Conservation (phyloP, 2,888 invertebrate genomes). For the Volucella inanis region DNA sequence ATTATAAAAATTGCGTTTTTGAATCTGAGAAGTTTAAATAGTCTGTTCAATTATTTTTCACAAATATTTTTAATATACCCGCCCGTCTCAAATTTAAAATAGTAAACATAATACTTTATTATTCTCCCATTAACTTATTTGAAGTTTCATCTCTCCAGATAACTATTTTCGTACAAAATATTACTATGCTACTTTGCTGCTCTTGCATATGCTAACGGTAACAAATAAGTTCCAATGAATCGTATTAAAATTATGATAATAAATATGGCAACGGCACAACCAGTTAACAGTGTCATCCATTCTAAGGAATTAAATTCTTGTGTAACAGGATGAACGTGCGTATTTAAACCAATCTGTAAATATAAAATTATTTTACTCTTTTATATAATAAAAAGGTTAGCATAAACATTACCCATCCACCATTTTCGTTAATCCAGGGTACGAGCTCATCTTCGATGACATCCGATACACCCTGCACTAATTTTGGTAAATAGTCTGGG, state of each 20-base stretch:
- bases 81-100: too few relatives aligned
- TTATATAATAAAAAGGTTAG: neutral
- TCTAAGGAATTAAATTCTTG: slow-evolving; percentile 81
- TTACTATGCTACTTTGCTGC: slow-evolving; percentile 12
- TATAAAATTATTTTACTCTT: slow-evolving; percentile 5
- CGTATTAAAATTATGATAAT: slow-evolving; percentile 80
- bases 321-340: slow-evolving; percentile 80
- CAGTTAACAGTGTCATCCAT: slow-evolving; percentile 81
- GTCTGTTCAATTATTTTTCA: too few relatives aligned
- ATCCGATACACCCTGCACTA: slow-evolving; percentile 90
- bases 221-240: slow-evolving; percentile 77
- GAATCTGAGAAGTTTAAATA: too few relatives aligned
- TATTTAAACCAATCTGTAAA: slow-evolving; percentile 80
- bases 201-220: slow-evolving; percentile 66
- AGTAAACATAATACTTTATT: too few relatives aligned
- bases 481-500: slow-evolving; percentile 90
- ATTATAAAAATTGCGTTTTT: too few relatives aligned
- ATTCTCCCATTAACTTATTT: too few relatives aligned
- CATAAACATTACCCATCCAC: slow-evolving; percentile 90
- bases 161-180: slow-evolving; percentile 5
- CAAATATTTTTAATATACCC: too few relatives aligned
- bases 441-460: slow-evolving; percentile 88
- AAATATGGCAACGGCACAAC: slow-evolving; percentile 80
- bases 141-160: neutral
- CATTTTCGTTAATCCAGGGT: slow-evolving; percentile 91